phyloP scores from a whole-genome alignment of 2,797 vertebrate genomes.

The Siniperca undulata region DNA sequence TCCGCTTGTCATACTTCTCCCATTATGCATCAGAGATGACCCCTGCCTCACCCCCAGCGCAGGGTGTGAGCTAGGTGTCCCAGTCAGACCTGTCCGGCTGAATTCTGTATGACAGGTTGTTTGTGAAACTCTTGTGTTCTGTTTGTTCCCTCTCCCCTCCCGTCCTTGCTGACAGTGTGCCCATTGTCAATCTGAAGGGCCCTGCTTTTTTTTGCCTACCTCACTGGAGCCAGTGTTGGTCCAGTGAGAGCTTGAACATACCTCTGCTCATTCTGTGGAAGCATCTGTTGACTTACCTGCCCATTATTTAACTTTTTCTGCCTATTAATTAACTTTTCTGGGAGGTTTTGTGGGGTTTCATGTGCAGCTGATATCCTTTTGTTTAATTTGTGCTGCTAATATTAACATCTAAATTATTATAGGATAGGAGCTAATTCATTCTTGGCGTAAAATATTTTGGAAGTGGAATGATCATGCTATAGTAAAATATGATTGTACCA shows the following conservation, averaged over 20 bases:
- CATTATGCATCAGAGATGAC: slow-evolving; percentile 60
- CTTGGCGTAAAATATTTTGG: not conserved
- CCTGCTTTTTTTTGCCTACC: slow-evolving; percentile 72
- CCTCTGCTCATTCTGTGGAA: slow-evolving; percentile 45
- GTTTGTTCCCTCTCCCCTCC: slow-evolving; percentile 79
- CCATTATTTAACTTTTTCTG: slow-evolving; percentile 52
- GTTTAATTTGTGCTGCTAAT: not conserved
- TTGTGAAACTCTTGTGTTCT: slow-evolving; percentile 81
- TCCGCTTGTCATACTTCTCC: slow-evolving; percentile 41
- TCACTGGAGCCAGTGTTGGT: slow-evolving; percentile 73
- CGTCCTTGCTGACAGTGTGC: slow-evolving; percentile 73
- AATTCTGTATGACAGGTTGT: slow-evolving; percentile 85
- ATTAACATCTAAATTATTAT: not conserved
- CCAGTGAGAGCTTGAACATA: slow-evolving; percentile 59
- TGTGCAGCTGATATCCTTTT: not conserved
- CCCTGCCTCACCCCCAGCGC: slow-evolving; percentile 61
- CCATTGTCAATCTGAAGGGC: slow-evolving; percentile 76
- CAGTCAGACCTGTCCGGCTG: slow-evolving; percentile 79
- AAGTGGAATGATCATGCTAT: not conserved
- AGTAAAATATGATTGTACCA: slow-evolving; percentile 2
- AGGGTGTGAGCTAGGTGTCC: slow-evolving; percentile 68
- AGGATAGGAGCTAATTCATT: not conserved
- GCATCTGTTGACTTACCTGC: slow-evolving; percentile 73
- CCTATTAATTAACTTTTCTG: slow-evolving; percentile 32
- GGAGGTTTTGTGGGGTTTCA: not conserved